A percentile compares a stretch with the other conserved stretches of the same genome.
These are phyloP conservation scores for Megaceryle maxima DNA, from an alignment of 2,113 vertebrate species.

Conservation along the genomic window DNA sequence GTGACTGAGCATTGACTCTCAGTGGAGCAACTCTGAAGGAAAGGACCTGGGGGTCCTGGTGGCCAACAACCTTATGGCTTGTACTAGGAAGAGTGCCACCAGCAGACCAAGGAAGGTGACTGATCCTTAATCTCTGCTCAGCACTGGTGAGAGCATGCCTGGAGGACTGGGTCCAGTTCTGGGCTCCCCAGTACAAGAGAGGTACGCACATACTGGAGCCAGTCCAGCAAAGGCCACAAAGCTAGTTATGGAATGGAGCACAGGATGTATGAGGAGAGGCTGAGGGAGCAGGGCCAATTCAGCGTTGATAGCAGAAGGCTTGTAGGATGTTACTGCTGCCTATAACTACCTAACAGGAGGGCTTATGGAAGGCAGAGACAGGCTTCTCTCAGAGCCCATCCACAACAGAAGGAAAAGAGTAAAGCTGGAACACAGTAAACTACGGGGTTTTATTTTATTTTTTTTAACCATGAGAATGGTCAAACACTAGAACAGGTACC, in stretches of 20 bases:
- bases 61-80: not conserved
- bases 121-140: not conserved
- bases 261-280: fast-evolving
- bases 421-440: not conserved
- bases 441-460: not conserved
- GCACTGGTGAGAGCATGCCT: not conserved
- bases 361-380: not conserved
- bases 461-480: not conserved
- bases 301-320: not conserved
- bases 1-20: not conserved
- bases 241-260: not conserved
- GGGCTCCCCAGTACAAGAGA: not conserved
- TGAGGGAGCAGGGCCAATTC: not conserved
- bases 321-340: not conserved
- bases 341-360: fast-evolving
- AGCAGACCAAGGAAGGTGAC: not conserved
- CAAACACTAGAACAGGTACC: not conserved
- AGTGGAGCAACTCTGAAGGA: not conserved
- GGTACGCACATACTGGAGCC: not conserved
- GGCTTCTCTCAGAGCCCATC: not conserved
- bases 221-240: not conserved
- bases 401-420: not conserved
- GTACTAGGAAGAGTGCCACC: not conserved
- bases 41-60: too few species aligned
- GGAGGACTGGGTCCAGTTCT: not conserved